Evolutionary conservation across 2,888 invertebrate species (phyloP).

Genomic region (Melitaea athalia): DNA sequence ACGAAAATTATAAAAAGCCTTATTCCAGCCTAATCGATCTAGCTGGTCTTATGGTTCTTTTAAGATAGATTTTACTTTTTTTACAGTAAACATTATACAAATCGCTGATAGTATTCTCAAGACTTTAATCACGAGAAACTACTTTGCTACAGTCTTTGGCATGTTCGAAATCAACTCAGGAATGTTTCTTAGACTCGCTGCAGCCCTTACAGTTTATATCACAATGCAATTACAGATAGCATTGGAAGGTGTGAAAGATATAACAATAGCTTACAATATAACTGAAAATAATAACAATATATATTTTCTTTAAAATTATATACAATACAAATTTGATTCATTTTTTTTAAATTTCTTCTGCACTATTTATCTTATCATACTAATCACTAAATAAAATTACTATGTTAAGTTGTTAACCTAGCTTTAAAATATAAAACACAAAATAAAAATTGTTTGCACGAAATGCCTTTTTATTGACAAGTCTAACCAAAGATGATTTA

Average conservation of each 20-base stretch:
- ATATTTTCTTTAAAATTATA: not conserved
- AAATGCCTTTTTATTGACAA: too few relatives aligned
- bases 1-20: too few relatives aligned
- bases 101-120: not conserved
- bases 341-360: too few relatives aligned
- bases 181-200: not conserved
- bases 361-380: too few relatives aligned
- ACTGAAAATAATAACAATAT: not conserved
- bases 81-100: not conserved
- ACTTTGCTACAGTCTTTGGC: not conserved
- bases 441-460: too few relatives aligned
- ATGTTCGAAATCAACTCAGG: not conserved
- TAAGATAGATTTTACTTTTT: not conserved
- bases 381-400: too few relatives aligned
- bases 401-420: too few relatives aligned
- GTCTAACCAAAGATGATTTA: too few relatives aligned
- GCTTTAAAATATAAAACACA: too few relatives aligned
- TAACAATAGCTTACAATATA: too few relatives aligned
- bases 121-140: not conserved
- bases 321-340: not conserved
- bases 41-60: not conserved
- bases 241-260: not conserved
- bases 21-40: too few relatives aligned
- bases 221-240: not conserved
- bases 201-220: not conserved